Conservation (phyloP, 2,113 vertebrate species). For the Paracyprichromis sp. region DNA sequence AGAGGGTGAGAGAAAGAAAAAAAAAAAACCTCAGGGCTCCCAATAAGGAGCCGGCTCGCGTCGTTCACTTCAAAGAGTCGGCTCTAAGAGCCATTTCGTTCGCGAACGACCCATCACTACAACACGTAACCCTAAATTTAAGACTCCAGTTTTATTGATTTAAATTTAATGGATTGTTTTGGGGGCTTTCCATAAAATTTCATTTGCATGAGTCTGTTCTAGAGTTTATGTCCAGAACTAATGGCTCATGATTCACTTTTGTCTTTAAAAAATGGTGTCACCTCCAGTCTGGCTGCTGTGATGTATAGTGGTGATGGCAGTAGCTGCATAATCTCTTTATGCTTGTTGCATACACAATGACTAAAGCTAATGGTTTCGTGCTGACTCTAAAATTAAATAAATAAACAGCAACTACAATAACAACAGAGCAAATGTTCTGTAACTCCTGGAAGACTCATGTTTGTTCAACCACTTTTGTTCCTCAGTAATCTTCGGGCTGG, state of each 20-base stretch:
- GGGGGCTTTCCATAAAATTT: neutral
- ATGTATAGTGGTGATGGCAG: neutral
- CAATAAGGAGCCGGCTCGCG: too few relatives aligned
- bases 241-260: neutral
- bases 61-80: too few relatives aligned
- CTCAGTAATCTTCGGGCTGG: neutral
- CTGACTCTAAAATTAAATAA: neutral
- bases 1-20: too few relatives aligned
- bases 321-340: neutral
- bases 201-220: neutral
- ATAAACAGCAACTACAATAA: neutral
- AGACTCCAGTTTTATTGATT: neutral
- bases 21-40: too few relatives aligned
- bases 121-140: neutral
- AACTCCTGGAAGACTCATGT: neutral
- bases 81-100: too few relatives aligned
- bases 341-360: neutral
- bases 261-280: neutral
- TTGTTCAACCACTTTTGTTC: neutral
- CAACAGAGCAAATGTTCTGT: neutral
- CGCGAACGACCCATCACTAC: too few relatives aligned
- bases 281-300: neutral
- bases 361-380: neutral
- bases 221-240: neutral
- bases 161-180: neutral